Evolutionary conservation across 1,140 invertebrate species (phyloP), one percentile per base, ranked within the genome.

Genomic region (Teleopsis dalmanni): DNA sequence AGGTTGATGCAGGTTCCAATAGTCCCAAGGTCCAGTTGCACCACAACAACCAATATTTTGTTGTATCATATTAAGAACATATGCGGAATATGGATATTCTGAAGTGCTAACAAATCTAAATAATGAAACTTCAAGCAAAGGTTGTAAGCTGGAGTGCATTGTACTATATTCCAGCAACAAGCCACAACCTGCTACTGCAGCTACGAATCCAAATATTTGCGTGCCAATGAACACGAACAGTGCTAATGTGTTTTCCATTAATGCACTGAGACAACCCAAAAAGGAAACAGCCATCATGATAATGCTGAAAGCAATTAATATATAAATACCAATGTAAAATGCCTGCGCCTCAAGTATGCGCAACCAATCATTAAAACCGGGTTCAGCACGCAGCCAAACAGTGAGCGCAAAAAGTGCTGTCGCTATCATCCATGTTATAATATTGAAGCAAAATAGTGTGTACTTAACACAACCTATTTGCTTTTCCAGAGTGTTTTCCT

Each of bases 1-100:
- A 0, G 88, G 86, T 61, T 89, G 85, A 51, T 80, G 77, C 53
- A 87, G 56, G 22, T 73, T 76, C 40, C 86, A 72, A 72, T 87
- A 93, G 67, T 93, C 90, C 64, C 80, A 80, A 0, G 88, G 81
- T 0, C 87, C 87, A 42, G 83, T 80, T 1, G 87, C 86, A 9
- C 90, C 90, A 52, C 89, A 93, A 62, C 88, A 93, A 22, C 85
- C 87, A 55, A 92, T 88, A 52, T 85, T 83, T 78, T 92, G 88
- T 69, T 93, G 90, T 13, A 93, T 81, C 70, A 87, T 78, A 54
- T 81, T 78, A 1, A 93, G 73, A 27, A 84, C 80, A 59, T 22
- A 77, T 61, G 53, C 80, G 73, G 78, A 58, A 83, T 80, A 19
- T 78, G 82, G 58, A 81, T 83, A 63, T 71, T 77, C 61, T 8